These are phyloP conservation scores for Sipunculus nudus DNA, from an alignment of 2,888 invertebrate genomes.

Conservation along the genomic window DNA sequence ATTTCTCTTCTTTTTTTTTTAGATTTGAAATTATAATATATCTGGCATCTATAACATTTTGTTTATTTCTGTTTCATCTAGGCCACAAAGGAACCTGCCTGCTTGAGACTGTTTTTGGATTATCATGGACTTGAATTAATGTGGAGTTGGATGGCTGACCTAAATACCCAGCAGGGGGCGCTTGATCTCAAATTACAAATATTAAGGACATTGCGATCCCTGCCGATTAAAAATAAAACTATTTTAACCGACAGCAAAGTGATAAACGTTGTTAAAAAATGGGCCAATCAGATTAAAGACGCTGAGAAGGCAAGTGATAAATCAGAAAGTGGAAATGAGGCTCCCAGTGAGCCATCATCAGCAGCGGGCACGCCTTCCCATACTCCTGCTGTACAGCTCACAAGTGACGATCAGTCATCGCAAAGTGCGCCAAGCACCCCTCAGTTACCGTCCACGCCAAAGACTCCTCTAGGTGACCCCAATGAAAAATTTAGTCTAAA, in stretches of 20 bases:
- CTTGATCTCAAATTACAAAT: constrained; percentile 70
- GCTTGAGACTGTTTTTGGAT: constrained; percentile 75
- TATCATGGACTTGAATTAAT: constrained; percentile 91
- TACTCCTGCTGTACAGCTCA: constrained; percentile 9
- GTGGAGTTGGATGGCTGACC: constrained; percentile 91
- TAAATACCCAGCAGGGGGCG: constrained; percentile 38
- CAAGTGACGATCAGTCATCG: no score
- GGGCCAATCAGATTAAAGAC: constrained; percentile 72
- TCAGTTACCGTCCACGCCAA: background rate
- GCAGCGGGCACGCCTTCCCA: no score
- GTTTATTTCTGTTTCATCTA: no score
- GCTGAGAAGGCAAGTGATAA: constrained; percentile 4
- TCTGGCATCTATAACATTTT: no score
- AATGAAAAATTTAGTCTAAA: no score
- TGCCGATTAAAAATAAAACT: constrained; percentile 93
- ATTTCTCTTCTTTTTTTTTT: no score
- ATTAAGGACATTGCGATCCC: constrained; percentile 81
- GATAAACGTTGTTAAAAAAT: constrained; percentile 83
- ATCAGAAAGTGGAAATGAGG: no score
- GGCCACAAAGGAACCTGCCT: constrained; percentile 66
- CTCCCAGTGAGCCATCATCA: background rate
- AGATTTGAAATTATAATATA: no score
- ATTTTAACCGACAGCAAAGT: constrained; percentile 93
- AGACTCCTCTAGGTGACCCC: no score
- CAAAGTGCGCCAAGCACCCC: no score